phyloP scores from a whole-genome alignment of 23 tunicate genomes.

The Phallusia fumigata region DNA sequence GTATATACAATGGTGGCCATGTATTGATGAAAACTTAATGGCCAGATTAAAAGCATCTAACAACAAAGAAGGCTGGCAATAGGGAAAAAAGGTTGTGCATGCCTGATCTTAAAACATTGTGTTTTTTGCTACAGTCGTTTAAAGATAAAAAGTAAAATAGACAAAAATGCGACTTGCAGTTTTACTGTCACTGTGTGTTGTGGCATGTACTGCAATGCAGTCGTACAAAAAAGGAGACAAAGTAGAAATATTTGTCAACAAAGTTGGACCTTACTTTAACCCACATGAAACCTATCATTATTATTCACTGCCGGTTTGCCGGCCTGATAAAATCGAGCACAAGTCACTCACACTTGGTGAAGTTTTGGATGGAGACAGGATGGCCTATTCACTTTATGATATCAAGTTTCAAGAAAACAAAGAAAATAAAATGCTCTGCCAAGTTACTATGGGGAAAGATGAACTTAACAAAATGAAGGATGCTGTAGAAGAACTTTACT shows the following conservation, averaged over 20 bases:
- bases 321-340: conserved; percentile 85
- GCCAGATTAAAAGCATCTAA: too few species aligned
- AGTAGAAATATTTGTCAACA: conserved; percentile 91
- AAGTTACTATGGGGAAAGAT: conserved; percentile 42
- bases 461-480: conserved; percentile 62
- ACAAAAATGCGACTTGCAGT: too few species aligned
- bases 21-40: too few species aligned
- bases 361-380: conserved; percentile 93
- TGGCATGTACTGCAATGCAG: conserved; percentile 16
- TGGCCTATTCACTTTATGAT: conserved; percentile 91
- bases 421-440: conserved; percentile 44
- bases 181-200: not conserved
- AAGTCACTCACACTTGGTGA: conserved; percentile 89
- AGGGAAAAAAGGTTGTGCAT: too few species aligned
- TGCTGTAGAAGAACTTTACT: conserved; percentile 93
- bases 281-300: conserved; percentile 99
- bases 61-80: too few species aligned
- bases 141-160: too few species aligned
- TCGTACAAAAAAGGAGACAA: conserved; percentile 71
- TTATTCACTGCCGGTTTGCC: conserved; percentile 92
- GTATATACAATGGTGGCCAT: too few species aligned
- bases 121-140: too few species aligned
- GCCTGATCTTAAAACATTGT: too few species aligned
- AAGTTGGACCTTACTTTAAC: conserved; percentile 98
- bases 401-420: conserved; percentile 46